Evolutionary conservation across 1,140 invertebrate genomes (phyloP).

Genomic region (Cryptotermes secundus): DNA sequence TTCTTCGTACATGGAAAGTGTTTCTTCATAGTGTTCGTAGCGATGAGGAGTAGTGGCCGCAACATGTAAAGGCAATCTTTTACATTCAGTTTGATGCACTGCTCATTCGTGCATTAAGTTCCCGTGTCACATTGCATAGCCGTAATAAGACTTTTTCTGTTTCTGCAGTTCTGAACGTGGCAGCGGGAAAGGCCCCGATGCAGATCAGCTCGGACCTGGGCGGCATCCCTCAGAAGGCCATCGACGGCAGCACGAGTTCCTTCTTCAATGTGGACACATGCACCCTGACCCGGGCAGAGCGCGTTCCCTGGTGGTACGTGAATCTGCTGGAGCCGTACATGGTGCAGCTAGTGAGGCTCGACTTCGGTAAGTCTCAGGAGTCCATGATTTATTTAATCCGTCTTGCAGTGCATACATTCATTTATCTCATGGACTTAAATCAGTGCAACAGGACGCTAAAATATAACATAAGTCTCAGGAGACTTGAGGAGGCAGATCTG

Average conservation of each 20-base stretch:
- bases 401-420: too few species aligned
- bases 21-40: too few species aligned
- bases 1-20: too few species aligned
- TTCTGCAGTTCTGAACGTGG: slow-evolving; percentile 87
- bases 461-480: too few species aligned
- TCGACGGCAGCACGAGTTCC: slow-evolving; percentile 85
- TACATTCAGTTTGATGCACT: neutral
- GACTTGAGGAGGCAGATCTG: too few species aligned
- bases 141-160: slow-evolving; percentile 36
- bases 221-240: slow-evolving; percentile 85
- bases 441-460: too few species aligned
- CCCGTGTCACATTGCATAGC: too few species aligned
- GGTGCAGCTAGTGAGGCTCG: slow-evolving; percentile 88
- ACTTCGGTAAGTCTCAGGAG: slow-evolving; percentile 81
- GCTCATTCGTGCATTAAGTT: neutral
- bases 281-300: slow-evolving; percentile 79
- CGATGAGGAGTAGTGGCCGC: too few species aligned
- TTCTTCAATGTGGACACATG: slow-evolving; percentile 83
- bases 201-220: slow-evolving; percentile 82
- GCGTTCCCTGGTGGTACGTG: slow-evolving; percentile 92
- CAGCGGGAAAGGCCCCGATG: slow-evolving; percentile 93
- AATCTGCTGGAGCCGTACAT: slow-evolving; percentile 93
- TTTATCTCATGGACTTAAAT: too few species aligned
- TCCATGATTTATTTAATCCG: too few species aligned
- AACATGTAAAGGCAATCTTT: too few species aligned